Conservation (phyloP, 2,888 invertebrate genomes). For the Habrosyne pyritoides region DNA sequence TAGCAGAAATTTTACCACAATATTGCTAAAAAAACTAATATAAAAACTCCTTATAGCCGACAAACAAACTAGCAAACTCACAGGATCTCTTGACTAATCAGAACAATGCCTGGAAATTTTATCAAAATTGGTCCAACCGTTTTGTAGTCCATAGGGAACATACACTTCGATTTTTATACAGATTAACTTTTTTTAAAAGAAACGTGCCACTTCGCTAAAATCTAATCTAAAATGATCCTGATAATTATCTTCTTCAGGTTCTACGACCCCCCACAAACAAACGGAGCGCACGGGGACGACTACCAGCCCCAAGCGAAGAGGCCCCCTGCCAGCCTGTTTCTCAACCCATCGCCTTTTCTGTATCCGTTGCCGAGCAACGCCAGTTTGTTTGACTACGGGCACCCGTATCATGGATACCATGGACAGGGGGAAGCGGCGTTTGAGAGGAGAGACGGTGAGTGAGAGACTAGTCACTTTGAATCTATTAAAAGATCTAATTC, state of each 20-base stretch:
- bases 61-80: too few relatives aligned
- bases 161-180: too few relatives aligned
- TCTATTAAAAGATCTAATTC: neutral
- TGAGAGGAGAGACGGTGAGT: constrained; percentile 72
- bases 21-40: too few relatives aligned
- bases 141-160: too few relatives aligned
- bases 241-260: constrained; percentile 57
- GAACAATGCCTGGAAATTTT: too few relatives aligned
- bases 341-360: constrained; percentile 70
- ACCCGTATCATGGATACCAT: constrained; percentile 70
- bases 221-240: neutral
- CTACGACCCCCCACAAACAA: constrained; percentile 77
- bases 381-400: constrained; percentile 82
- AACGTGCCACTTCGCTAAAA: too few relatives aligned
- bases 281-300: constrained; percentile 71
- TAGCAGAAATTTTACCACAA: too few relatives aligned
- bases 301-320: constrained; percentile 74
- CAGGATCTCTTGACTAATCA: too few relatives aligned
- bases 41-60: too few relatives aligned
- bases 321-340: constrained; percentile 60
- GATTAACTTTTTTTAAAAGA: too few relatives aligned
- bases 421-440: constrained; percentile 52
- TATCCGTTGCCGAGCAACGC: constrained; percentile 77
- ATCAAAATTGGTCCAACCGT: too few relatives aligned
- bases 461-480: too few relatives aligned